Conservation (phyloP, 2,113 vertebrate species). For the Martes martes region DNA sequence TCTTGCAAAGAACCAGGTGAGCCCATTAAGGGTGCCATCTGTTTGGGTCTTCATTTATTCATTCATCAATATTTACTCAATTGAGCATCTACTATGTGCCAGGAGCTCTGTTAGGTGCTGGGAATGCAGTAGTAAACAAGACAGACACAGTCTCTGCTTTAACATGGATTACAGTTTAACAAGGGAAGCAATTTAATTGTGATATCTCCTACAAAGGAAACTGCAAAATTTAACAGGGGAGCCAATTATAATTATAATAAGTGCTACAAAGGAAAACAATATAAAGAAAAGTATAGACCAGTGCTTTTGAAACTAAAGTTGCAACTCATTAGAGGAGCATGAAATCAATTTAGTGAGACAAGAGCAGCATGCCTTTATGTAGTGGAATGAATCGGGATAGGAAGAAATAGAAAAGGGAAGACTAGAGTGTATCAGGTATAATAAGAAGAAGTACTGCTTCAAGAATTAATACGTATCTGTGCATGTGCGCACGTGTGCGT, state of each 20-base stretch:
- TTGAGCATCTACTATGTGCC: constrained; percentile 64
- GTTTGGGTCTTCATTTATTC: constrained; percentile 59
- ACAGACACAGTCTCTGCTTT: background rate
- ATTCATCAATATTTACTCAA: constrained; percentile 71
- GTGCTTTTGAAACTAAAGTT: constrained; percentile 21
- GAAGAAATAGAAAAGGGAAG: constrained; percentile 26
- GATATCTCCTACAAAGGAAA: constrained; percentile 30
- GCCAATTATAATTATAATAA: constrained; percentile 5
- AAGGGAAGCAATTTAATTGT: constrained; percentile 28
- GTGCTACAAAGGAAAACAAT: constrained; percentile 15
- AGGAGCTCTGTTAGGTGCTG: constrained; percentile 49
- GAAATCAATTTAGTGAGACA: constrained; percentile 24
- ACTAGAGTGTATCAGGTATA: background rate
- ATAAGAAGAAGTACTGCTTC: background rate
- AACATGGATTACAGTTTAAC: background rate
- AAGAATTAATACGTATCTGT: background rate
- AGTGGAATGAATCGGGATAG: background rate
- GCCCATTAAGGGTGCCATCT: constrained; percentile 66
- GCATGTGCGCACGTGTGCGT: background rate
- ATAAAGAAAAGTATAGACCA: background rate
- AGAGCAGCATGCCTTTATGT: background rate
- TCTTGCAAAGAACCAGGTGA: constrained; percentile 62
- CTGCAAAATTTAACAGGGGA: constrained; percentile 1
- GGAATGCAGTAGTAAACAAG: constrained; percentile 53
- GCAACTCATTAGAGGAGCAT: background rate